phyloP scores from a whole-genome alignment of 2,797 vertebrate genomes.

The Halcyon chelicuti region DNA sequence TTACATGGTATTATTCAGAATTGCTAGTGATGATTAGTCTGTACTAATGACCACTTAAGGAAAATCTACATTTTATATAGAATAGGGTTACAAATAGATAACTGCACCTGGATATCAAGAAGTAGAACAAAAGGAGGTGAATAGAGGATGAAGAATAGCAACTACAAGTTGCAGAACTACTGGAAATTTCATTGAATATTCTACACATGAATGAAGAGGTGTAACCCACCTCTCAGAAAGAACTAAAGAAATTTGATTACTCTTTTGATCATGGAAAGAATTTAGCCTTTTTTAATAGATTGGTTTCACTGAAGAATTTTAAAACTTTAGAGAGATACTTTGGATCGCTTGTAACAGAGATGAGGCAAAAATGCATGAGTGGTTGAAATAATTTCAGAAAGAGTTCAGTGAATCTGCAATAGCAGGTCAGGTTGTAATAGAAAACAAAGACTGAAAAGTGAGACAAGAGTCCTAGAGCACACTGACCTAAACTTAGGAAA shows the following conservation, averaged over 20 bases:
- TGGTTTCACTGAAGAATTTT: neutral
- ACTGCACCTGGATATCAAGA: neutral
- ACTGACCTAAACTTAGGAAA: constrained; percentile 4
- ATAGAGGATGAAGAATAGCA: neutral
- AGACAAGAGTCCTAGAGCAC: neutral
- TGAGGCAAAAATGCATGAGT: neutral
- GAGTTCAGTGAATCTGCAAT: neutral
- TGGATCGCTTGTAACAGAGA: neutral
- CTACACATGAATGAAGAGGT: neutral
- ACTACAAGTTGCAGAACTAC: neutral
- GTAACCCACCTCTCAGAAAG: neutral
- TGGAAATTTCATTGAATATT: neutral
- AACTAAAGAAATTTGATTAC: neutral
- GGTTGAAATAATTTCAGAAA: neutral
- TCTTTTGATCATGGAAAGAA: neutral
- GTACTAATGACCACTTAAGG: neutral
- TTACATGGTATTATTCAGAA: neutral
- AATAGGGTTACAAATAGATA: neutral
- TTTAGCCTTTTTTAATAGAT: neutral
- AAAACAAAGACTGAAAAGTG: constrained; percentile 34
- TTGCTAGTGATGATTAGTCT: neutral
- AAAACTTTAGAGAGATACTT: neutral
- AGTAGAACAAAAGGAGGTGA: neutral
- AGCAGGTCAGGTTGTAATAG: neutral
- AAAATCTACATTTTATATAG: neutral